Percentiles rank a stretch among this genome's conserved stretches.
phyloP scores from a whole-genome alignment of 1,140 invertebrate genomes.

The Acromyrmex heyeri region DNA sequence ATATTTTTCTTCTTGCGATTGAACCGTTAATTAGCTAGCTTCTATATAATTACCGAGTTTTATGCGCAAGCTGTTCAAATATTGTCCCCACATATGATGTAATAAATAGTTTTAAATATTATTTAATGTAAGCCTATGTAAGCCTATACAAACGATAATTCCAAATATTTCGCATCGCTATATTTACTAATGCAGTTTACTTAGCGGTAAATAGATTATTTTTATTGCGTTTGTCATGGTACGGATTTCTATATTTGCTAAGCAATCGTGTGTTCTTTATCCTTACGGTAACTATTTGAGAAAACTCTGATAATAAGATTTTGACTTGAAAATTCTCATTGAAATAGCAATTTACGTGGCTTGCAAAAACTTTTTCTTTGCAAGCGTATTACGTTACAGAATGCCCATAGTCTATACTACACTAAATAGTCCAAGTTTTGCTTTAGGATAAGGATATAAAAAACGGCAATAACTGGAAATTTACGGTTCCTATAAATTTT shows the following conservation, averaged over 20 bases:
- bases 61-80: neutral
- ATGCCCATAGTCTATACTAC: neutral
- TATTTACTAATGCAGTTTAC: constrained; percentile 30
- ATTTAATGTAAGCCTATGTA: neutral
- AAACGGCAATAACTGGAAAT: neutral
- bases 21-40: neutral
- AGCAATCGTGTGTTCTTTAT: constrained; percentile 28
- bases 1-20: neutral
- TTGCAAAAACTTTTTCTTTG: constrained; percentile 7
- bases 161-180: constrained; percentile 25
- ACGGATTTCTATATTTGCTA: constrained; percentile 23
- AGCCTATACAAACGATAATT: neutral
- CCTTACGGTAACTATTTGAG: neutral
- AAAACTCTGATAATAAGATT: constrained; percentile 13
- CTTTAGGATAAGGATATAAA: neutral
- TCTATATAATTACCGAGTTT: neutral
- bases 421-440: constrained; percentile 13
- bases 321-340: neutral
- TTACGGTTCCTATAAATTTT: neutral
- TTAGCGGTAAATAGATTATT: constrained; percentile 38
- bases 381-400: constrained; percentile 9
- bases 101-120: constrained; percentile 11
- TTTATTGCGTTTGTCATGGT: constrained; percentile 21
- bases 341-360: neutral
- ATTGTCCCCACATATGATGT: neutral